Base-by-base conservation (phyloP, 1,140 invertebrate species). In the Zaprionus africanus region DNA sequence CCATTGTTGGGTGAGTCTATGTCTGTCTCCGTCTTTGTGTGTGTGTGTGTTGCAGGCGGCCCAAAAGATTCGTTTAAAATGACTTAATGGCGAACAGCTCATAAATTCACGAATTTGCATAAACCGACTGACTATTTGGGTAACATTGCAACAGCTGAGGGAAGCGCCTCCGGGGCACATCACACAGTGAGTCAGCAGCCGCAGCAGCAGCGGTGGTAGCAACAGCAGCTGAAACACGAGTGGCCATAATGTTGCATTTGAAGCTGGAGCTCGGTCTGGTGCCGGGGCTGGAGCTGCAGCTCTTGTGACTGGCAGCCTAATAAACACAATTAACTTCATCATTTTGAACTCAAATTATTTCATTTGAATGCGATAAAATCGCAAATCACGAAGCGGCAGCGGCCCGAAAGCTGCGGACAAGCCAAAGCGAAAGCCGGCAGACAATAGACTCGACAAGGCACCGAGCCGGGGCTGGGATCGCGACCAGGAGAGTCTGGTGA, bases 331-430 rank as follows among this genome's bases (percentile, higher is more conserved):
- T 92, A 92, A 92, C 90, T 92, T 92, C 90, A 92, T 92, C 83
- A 92, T 92, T 92, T 92, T 90, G 87, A 88, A 90, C 86, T 92
- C 84, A 92, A 92, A 92, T 92, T 92, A 92, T 92, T 92, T 92
- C 90, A 92, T 92, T 92, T 92, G 90, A 86, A 80, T 87, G 83
- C 91, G 90, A 92, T 92, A 92, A 92, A 87, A 92, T 92, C 90
- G 86, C 90, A 92, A 92, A 92, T 92, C 90, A 92, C 90, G 88
- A 91, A 91, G 71, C 69, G 58, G 65, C 61, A 75, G 77, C 46
- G 15, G 38, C 46, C 60, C 61, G 57, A 66, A 69, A 59, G 59
- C 59, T 59, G 57, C 58, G 66, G 74, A 41, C 64, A 54, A 64
- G 60, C 76, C 43, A 63, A 61, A 81, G 77, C 79, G 76, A 82